These are phyloP conservation scores for Astur gentilis DNA, from an alignment of 2,113 vertebrate genomes.

Conservation along the genomic window DNA sequence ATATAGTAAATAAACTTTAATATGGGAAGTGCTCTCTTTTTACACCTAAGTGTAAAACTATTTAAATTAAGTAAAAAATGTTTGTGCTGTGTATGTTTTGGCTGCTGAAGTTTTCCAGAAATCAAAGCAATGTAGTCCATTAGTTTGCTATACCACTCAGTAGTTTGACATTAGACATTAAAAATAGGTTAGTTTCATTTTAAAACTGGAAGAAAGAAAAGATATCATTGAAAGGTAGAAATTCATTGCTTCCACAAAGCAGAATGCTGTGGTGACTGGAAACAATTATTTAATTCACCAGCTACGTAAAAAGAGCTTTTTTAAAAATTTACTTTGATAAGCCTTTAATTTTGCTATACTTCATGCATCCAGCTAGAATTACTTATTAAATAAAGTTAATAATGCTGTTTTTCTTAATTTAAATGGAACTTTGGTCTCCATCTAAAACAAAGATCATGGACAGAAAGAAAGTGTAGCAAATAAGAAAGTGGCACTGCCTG, in stretches of 20 bases:
- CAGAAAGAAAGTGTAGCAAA: neutral
- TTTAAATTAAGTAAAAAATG: neutral
- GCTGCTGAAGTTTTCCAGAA: neutral
- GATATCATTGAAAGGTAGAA: neutral
- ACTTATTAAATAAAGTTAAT: neutral
- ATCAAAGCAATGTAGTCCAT: neutral
- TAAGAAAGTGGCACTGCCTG: neutral
- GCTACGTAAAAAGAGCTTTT: neutral
- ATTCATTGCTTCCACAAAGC: neutral
- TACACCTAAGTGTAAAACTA: neutral
- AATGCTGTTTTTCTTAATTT: neutral
- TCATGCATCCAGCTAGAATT: neutral
- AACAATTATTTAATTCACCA: neutral
- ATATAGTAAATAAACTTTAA: neutral
- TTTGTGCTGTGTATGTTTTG: neutral
- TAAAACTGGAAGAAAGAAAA: neutral
- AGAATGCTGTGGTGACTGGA: neutral
- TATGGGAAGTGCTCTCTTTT: neutral
- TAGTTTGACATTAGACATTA: neutral
- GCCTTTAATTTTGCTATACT: neutral
- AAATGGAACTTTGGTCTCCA: neutral
- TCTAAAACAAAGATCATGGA: neutral
- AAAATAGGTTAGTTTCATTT: neutral
- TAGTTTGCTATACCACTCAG: neutral
- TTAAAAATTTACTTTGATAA: neutral